A percentile compares a stretch with the other conserved stretches of the same genome.
These are phyloP conservation scores for Nephrotoma guestfalica DNA, from an alignment of 2,888 invertebrate species.

Conservation along the genomic window DNA sequence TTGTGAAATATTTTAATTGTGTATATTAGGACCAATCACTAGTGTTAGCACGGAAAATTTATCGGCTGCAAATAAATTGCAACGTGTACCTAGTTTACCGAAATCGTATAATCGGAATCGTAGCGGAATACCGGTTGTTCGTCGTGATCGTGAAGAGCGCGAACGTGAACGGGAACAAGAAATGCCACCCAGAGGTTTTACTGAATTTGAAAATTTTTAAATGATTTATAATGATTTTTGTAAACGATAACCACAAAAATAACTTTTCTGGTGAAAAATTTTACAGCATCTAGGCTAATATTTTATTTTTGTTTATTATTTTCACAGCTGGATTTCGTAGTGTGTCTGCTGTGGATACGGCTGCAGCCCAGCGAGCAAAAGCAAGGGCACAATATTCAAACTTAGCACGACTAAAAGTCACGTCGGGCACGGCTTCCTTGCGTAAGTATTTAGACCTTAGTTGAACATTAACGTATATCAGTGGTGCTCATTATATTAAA, in stretches of 20 bases:
- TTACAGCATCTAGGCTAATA: not conserved
- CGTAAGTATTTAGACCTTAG: constrained; percentile 43
- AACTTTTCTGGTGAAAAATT: not conserved
- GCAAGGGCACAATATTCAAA: constrained; percentile 71
- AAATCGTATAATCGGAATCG: constrained; percentile 41
- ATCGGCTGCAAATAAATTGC: constrained; percentile 34
- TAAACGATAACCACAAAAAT: no score
- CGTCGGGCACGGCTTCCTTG: constrained; percentile 45
- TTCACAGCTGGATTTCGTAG: constrained; percentile 50
- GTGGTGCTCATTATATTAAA: not conserved
- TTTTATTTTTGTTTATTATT: constrained; percentile 5
- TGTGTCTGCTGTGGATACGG: constrained; percentile 86
- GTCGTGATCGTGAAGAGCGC: not conserved
- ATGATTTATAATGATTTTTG: not conserved
- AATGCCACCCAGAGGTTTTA: constrained; percentile 17
- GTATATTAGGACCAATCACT: constrained; percentile 12
- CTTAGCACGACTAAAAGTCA: constrained; percentile 59
- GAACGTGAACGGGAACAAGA: constrained; percentile 11
- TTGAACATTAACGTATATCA: not conserved
- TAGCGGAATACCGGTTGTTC: constrained; percentile 40
- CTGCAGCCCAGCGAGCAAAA: constrained; percentile 77
- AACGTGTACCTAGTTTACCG: constrained; percentile 43
- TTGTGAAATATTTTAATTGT: not conserved
- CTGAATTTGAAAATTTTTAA: not conserved
- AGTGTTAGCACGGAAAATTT: constrained; percentile 43